Evolutionary conservation across 2,888 invertebrate genomes (phyloP).

Genomic region (Orchestes rusci): DNA sequence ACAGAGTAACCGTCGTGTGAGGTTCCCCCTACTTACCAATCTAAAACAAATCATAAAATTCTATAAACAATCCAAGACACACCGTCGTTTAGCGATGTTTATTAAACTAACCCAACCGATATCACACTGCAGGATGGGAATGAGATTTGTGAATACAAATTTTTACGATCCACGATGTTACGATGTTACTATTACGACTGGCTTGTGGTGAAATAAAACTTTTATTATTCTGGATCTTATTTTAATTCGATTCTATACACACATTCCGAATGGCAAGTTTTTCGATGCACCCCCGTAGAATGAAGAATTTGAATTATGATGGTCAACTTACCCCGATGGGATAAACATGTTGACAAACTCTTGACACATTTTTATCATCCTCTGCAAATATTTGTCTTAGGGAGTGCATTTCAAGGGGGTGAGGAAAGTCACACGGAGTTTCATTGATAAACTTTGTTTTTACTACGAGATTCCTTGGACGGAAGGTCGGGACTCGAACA

Average conservation of each 20-base stretch:
- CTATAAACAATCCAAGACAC: slow-evolving; percentile 36
- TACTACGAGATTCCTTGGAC: too few relatives aligned
- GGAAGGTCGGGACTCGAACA: too few relatives aligned
- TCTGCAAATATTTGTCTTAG: too few relatives aligned
- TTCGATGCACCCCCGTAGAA: too few relatives aligned
- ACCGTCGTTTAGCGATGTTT: slow-evolving; percentile 22
- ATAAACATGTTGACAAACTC: too few relatives aligned
- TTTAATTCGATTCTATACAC: slow-evolving; percentile 12
- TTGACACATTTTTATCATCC: too few relatives aligned
- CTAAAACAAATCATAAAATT: slow-evolving; percentile 44
- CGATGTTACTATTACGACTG: slow-evolving; percentile 15
- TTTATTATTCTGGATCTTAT: slow-evolving; percentile 18
- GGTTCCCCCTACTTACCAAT: slow-evolving; percentile 44
- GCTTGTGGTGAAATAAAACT: slow-evolving; percentile 22
- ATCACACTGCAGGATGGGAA: slow-evolving; percentile 5
- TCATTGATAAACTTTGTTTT: too few relatives aligned
- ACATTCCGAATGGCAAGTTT: background rate
- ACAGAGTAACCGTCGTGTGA: slow-evolving; percentile 38
- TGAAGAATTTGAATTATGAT: too few relatives aligned
- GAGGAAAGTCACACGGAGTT: too few relatives aligned
- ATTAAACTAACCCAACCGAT: slow-evolving; percentile 19
- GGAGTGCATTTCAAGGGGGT: too few relatives aligned
- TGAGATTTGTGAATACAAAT: background rate
- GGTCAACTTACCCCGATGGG: too few relatives aligned
- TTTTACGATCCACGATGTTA: slow-evolving; percentile 16